Base-by-base conservation (phyloP, 2,888 invertebrate species). In the Tricholauxania praeusta region DNA sequence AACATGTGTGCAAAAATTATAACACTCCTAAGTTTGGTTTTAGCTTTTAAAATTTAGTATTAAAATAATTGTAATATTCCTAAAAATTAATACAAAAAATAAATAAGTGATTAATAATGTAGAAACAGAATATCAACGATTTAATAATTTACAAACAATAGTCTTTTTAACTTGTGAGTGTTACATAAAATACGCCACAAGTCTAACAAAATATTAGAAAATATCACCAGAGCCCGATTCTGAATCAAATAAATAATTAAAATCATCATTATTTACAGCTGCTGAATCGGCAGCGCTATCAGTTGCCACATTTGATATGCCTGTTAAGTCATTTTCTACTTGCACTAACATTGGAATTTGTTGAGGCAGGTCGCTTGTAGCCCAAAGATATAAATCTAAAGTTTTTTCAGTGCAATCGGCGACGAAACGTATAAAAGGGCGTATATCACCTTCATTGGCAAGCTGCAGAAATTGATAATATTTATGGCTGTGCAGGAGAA, bases 341-440 rank as follows among this genome's bases (percentile, higher is more conserved):
- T 84, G 83, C 47, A 82, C 91, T n/a, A 92, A 89, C 76, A 92
- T 91, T 0, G 92, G 92, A 74, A 92, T 91, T 87, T 91, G 90
- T 82, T 91, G 91, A 0, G 92, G 90, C 82, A 91, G 91, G 83
- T 94, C 94, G 79, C 91, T 92, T 0, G 94, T 94, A 0, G 94
- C 94, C 93, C 94, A 93, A 12, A 97, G 87, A 85, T 96, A 97
- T 65, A 96, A 90, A 87, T 97, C 96, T 48, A 97, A 86, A 0
- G 96, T 96, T 79, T 93, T 91, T 83, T 97, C 96, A 0, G 97
- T 96, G 83, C 95, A 95, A 80, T 95, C 94, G 0, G 97, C 97
- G 80, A 99, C 96, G 86, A 99, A 99, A 77, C 99, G 91, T 1
- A 98, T 93, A 88, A 99, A 99, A 0, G 98, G 98, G 63, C 98